These are phyloP conservation scores for Exocentrus adspersus DNA, from an alignment of 2,888 invertebrate species.

Conservation along the genomic window DNA sequence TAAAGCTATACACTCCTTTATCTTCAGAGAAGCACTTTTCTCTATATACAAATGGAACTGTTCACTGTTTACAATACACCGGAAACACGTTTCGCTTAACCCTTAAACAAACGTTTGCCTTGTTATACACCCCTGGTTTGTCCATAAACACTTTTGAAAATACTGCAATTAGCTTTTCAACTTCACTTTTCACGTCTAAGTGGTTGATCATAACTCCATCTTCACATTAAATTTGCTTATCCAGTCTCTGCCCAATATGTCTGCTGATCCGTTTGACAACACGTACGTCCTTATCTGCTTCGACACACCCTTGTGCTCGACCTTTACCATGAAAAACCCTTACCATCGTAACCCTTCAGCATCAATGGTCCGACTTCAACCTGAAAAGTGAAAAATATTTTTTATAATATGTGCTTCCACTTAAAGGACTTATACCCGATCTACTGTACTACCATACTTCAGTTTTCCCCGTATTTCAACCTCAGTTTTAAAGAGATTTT, in stretches of 20 bases:
- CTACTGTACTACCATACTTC: conserved; percentile 18
- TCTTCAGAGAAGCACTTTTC: conserved; percentile 34
- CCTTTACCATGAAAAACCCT: conserved; percentile 12
- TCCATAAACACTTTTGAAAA: conserved; percentile 9
- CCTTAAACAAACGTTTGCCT: conserved; percentile 5
- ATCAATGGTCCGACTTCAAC: conserved; percentile 10
- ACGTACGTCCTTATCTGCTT: conserved; percentile 6
- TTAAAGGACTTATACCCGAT: conserved; percentile 12
- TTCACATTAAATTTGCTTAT: conserved; percentile 5
- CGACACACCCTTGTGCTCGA: not conserved
- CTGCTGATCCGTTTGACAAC: conserved; percentile 9
- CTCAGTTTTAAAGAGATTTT: conserved; percentile 8
- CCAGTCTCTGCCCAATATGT: conserved; percentile 10
- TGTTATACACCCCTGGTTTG: not conserved
- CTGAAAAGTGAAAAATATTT: conserved; percentile 21
- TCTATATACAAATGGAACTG: conserved; percentile 47
- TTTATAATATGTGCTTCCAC: conserved; percentile 10
- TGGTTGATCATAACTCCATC: conserved; percentile 2
- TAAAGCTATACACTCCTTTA: conserved; percentile 32
- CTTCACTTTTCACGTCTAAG: not conserved
- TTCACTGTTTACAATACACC: conserved; percentile 42
- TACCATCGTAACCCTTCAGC: conserved; percentile 19
- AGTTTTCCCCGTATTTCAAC: not conserved
- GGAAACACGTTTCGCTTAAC: conserved; percentile 1
- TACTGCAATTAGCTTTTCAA: not conserved